Evolutionary conservation across 2,113 vertebrate species (phyloP), one percentile per base, ranked within the genome.

Genomic region (Chaenocephalus aceratus): DNA sequence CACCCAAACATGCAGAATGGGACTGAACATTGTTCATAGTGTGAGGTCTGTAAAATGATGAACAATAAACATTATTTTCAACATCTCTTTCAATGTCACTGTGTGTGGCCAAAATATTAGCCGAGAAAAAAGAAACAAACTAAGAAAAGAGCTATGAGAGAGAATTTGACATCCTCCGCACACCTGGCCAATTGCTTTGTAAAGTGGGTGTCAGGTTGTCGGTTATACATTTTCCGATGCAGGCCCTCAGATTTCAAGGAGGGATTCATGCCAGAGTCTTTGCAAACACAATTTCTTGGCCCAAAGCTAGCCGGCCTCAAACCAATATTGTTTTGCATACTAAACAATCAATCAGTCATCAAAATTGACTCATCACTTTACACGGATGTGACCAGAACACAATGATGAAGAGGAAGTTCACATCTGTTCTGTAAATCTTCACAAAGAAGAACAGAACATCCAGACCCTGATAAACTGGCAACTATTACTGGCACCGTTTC

Each of bases 21-120:
- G 36, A 30, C n/a, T n/a, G 30, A 75, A 45, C 60, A 53, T 14
- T n/a, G 26, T 3, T 58, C 59, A 45, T 2, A n/a, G 15, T 41
- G 12, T 10, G 56, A 51, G 53, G 45, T 45, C 69, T 59, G 49
- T n/a, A n/a, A 61, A 30, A 60, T 53, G 60, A 64, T 75, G n/a
- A 60, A 53, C 6, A 8, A 30, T 30, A 63, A 12, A 30, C 44
- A 41, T 36, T 52, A 4, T 21, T 36, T 36, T 10, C 7, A 23
- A n/a, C 34, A 23, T 44, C 5, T 3, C 14, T 45, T 56, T n/a
- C 23, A 44, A 56, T 41, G 44, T 44, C 5, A 15, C 66, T 21
- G 34, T 14, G 2, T 56, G 36, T 36, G 36, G n/a, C 52, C 18
- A 16, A 49, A 36, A 34, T 61, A 13, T 36, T 2, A n/a, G 68